Evolutionary conservation across 2,888 invertebrate species (phyloP), one percentile per base, ranked within the genome.

Genomic region (Byasa hedistus): DNA sequence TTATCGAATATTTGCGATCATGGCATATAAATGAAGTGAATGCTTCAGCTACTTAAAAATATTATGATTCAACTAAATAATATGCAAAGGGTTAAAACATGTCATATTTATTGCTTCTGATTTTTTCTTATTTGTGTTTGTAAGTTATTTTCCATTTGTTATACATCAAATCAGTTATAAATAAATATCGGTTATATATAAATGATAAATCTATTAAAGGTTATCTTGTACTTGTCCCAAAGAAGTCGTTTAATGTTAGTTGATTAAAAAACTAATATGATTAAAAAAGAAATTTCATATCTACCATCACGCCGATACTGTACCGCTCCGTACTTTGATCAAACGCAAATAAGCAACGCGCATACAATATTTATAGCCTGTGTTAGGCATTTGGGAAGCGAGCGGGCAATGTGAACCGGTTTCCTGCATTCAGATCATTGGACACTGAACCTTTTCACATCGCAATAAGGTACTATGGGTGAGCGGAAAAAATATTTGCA

Each of bases 331-430:
- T 74, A 74, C 74, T 76, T 74, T 68, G 69, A 73, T 73, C 73
- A 74, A 66, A 69, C 69, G 73, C 76, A 79, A 77, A 79, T 77
- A 79, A 78, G 77, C 78, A 76, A 63, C 67, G 66, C 77, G 71
- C 78, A 80, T 86, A 79, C 79, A 80, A 84, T 86, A 86, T 87
- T 87, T 87, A 88, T 85, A 85, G 83, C 79, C 78, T 79, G 75
- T 84, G 85, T 83, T 84, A 86, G 83, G 81, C 83, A 80, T 86
- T 87, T 86, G 74, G 80, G 82, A 39, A 78, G 78, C 76, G 73
- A 78, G 76, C 73, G 73, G 72, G 77, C 74, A 75, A 61, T 70
- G 64, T 68, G 72, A 73, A 75, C 72, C 69, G 71, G 70, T 69
- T n/a, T 66, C 61, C 24, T 23, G 21, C 21, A n/a, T 52, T 17